Base-by-base conservation (phyloP, 1,140 invertebrate genomes). In the Octopus sinensis region DNA sequence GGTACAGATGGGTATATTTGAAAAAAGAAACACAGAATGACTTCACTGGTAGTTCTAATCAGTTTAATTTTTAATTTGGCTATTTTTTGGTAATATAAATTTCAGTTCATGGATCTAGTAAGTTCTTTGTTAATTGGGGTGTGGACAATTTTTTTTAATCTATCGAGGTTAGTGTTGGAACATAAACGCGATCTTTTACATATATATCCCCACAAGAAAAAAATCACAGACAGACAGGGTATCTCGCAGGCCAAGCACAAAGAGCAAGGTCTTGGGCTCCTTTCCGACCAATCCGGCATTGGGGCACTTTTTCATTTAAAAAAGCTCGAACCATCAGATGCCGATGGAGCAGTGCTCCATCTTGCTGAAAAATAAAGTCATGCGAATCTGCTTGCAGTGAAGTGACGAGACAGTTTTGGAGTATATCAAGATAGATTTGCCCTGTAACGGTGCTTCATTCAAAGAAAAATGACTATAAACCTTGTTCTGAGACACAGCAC, bases 401-500 rank as follows among this genome's bases (percentile, higher is more conserved):
- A 43, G 30, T 43, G 30, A 43, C 0, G 30, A 43, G 30, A 0
- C 30, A 43, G 30, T 62, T 62, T 62, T 62, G 56, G 3, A 62
- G 56, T 17, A 62, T 62, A 2, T 62, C 56, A 17, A 17, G 56
- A 62, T 62, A 62, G 56, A 17, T 62, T 62, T 62, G 56, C 3
- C 56, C 9, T 62, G 17, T 9, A 62, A 62, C 56, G 30, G 30
- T 43, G 30, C 2, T 43, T 43, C 17, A 10, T 62, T 17, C 9
- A 62, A 62, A 17, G 17, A 62, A 62, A 62, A 17, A 17, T 1
- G 56, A 76, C 75, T 4, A 76, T 76, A 76, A 76, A 4, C 23
- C 75, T 76, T 76, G 1, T 76, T 4, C 23, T 4, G 75, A 76
- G 75, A 76, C 75, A 76, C 75, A 76, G 10, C 75, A 76, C 75